These are phyloP conservation scores for Lycophotia porphyrea DNA, from an alignment of 2,888 invertebrate species.

Conservation along the genomic window DNA sequence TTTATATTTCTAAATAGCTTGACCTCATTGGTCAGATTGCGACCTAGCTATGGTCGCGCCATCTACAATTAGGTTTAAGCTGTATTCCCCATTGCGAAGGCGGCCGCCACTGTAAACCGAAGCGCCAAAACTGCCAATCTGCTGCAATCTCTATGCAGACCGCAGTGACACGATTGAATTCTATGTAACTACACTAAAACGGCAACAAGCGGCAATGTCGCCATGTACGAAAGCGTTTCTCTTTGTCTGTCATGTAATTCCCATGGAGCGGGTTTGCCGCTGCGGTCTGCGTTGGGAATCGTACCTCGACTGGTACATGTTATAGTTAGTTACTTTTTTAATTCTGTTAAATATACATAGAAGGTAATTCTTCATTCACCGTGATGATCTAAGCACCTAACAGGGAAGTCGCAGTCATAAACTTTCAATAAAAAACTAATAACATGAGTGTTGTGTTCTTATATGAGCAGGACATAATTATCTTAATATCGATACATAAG, in stretches of 20 bases:
- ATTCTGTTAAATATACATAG: background rate
- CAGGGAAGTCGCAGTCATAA: background rate
- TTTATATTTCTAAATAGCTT: background rate
- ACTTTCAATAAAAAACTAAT: background rate
- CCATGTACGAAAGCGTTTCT: background rate
- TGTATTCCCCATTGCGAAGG: background rate
- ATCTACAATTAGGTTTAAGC: background rate
- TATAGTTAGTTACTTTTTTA: background rate
- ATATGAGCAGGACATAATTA: background rate
- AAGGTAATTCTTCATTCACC: background rate
- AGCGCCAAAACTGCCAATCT: background rate
- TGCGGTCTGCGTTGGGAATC: background rate
- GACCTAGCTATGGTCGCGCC: background rate
- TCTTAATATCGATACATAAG: background rate
- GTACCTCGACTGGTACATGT: background rate
- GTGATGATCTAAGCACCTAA: background rate
- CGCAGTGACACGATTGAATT: background rate
- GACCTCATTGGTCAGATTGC: background rate
- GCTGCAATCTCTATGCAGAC: background rate
- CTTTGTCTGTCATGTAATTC: background rate
- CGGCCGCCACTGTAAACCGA: background rate
- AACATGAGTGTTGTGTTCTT: background rate
- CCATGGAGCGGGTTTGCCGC: background rate
- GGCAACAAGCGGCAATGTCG: background rate
- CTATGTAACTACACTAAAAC: background rate